Base-by-base conservation (phyloP, 2,113 vertebrate species). In the Vombatus ursinus region DNA sequence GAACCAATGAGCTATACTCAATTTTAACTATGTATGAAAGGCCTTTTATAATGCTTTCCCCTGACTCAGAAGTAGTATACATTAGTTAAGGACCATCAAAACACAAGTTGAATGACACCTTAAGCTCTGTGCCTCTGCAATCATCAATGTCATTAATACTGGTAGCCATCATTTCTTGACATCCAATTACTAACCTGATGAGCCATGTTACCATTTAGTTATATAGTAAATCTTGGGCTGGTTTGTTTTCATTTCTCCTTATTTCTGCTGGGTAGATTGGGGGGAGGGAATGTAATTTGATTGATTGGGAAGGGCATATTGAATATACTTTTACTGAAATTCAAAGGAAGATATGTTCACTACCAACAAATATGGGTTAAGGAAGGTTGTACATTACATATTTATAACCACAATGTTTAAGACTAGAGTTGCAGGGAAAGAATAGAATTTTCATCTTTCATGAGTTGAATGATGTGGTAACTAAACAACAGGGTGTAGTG, bases 401-500 rank as follows among this genome's bases (percentile, higher is more conserved):
- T 91, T 61, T 53, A 26, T 91, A 95, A 54, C 51, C 23, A 93
- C 22, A 77, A 1, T 52, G 48, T 84, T 44, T 93, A 89, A 84
- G 10, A 90, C 28, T 92, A 19, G 8, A 89, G 23, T 3, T 49
- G 22, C 10, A 52, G 50, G 52, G 14, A 50, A 1, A 47, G 25
- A 90, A 91, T 92, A 90, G 54, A 92, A n/a, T 94, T 95, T 90
- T 8, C 10, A 51, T 89, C n/a, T 52, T 95, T 28, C 95, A 94
- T 92, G 0, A 92, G 37, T 89, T 94, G n/a, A 96, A 37, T 96
- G 16, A 93, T 96, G 37, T 37, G 96, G 50, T 96, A 96, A 96
- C 28, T 96, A 92, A 96, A 95, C 95, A 28, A 90, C 5, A 96
- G 2, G 8, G 94, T 95, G 24, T 28, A 97, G 90, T 8, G 95